phyloP scores from a whole-genome alignment of 2,113 vertebrate species.

The Dolichotis patagonum region DNA sequence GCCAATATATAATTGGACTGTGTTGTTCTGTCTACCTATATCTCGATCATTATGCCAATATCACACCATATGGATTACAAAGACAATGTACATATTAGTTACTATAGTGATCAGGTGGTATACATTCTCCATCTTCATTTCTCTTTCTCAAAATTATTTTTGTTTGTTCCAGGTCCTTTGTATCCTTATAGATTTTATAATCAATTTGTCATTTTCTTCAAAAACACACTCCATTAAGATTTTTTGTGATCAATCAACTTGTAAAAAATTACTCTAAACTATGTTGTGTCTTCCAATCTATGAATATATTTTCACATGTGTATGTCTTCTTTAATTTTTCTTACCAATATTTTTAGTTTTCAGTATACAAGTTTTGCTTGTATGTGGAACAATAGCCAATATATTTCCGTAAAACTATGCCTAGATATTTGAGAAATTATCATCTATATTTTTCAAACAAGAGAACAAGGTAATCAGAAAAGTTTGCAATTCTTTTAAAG shows the following conservation, averaged over 20 bases:
- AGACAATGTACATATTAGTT: background rate
- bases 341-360: background rate
- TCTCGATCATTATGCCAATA: background rate
- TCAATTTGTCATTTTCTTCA: background rate
- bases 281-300: background rate
- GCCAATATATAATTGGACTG: background rate
- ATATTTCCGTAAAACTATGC: background rate
- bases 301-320: background rate
- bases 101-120: background rate
- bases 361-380: background rate
- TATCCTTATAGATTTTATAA: background rate
- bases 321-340: background rate
- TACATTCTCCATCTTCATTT: background rate
- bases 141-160: slow-evolving; percentile 31
- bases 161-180: background rate
- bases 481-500: background rate
- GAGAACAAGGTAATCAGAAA: background rate
- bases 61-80: background rate
- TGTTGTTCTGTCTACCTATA: background rate
- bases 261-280: slow-evolving; percentile 2
- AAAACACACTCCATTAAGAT: background rate
- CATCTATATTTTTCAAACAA: slow-evolving; percentile 34
- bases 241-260: background rate
- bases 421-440: background rate
- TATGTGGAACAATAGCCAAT: too few relatives aligned